Base-by-base conservation (phyloP, 1,140 invertebrate genomes). In the Drosophila parvula region DNA sequence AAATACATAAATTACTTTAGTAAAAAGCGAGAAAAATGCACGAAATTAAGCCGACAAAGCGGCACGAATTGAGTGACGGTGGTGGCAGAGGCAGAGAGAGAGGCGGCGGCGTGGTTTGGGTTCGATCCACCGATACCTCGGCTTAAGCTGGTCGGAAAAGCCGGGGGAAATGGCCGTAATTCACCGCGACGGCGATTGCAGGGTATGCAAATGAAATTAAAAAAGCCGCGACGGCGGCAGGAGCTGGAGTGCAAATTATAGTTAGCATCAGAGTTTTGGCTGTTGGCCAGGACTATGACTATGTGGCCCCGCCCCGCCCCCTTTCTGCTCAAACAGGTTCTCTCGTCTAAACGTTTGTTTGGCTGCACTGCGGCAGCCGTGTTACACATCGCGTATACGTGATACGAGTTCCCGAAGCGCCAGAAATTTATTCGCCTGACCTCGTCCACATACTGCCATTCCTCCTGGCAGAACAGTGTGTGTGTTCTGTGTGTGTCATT, bases 361-460 rank as follows among this genome's bases (percentile, higher is more conserved):
- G 60, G 71, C 73, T 76, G 74, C 74, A 77, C 56, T 77, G 74
- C 74, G 74, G 74, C 74, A 77, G 44, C 48, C 48, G 71, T 67
- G 53, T 59, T 41, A 58, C 61, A 75, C 74, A 68, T 76, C 32
- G 74, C 74, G 74, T 77, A 77, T 77, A 77, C 74, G 74, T 77
- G 73, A 77, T 76, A 55, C 30, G 67, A 59, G 36, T 77, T 77
- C 73, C 59, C 62, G 40, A 34, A 76, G 48, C 74, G 56, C 62
- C 65, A 53, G 18, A 58, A 77, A 77, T 77, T 56, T 77, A 77
- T 77, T 55, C 53, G 73, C 63, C 41, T 76, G 61, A 51, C 51
- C 51, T 55, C 51, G 51, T 53, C 32, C 50, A 53, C 50, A 53
- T 22, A 43, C 30, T 10, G 47, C 7, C 55, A 27, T 45, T 41